These are phyloP conservation scores for Blera fallax DNA, from an alignment of 2,888 invertebrate genomes.

Conservation along the genomic window DNA sequence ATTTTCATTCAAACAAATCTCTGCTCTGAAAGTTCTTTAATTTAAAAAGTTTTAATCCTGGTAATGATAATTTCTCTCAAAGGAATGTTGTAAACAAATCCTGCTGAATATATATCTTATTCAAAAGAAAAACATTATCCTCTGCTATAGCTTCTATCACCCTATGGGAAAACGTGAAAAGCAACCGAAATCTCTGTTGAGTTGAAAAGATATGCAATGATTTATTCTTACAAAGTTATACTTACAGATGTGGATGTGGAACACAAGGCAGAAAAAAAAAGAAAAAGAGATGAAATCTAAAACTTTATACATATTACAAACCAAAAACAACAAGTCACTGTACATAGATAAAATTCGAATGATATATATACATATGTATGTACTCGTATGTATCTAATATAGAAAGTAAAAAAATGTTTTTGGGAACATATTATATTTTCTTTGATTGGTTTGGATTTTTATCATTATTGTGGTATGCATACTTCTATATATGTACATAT, in stretches of 20 bases:
- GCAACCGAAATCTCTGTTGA: slow-evolving; percentile 13
- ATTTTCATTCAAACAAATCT: too few species aligned
- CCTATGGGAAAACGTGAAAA: neutral
- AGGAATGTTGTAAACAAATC: neutral
- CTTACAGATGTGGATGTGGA: neutral
- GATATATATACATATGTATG: too few species aligned
- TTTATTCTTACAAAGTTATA: slow-evolving; percentile 12
- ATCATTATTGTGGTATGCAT: too few species aligned
- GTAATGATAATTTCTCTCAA: neutral
- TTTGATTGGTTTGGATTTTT: too few species aligned
- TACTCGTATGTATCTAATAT: too few species aligned
- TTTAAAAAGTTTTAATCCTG: neutral
- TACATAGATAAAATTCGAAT: too few species aligned
- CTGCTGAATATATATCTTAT: neutral
- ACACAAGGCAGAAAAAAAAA: neutral
- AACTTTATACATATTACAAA: neutral
- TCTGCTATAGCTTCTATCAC: neutral
- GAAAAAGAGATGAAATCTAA: neutral
- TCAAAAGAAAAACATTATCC: slow-evolving; percentile 22
- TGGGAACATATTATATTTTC: neutral
- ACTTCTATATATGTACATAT: too few species aligned
- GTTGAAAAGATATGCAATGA: slow-evolving; percentile 17
- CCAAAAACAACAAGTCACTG: neutral
- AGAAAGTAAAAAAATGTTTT: neutral
- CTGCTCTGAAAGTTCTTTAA: too few species aligned